A percentile compares a stretch with the other conserved stretches of the same genome.
Evolutionary conservation across 2,888 invertebrate species (phyloP).

Genomic region (Willowsia nigromaculata): DNA sequence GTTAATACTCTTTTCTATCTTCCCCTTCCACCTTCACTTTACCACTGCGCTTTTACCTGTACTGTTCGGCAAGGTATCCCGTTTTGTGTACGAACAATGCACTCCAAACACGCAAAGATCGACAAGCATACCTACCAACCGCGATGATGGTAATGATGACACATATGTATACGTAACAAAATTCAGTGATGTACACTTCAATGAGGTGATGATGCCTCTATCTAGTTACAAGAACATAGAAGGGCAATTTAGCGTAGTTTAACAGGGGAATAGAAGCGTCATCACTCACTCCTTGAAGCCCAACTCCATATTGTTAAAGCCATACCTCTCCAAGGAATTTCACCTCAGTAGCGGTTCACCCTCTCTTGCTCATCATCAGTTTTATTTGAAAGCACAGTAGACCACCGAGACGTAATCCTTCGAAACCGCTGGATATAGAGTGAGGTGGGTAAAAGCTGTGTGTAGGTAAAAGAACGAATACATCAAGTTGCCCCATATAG

Average conservation of each 20-base stretch:
- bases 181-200: neutral
- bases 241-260: conserved; percentile 14
- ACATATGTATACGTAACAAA: no score
- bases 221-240: neutral
- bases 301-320: conserved; percentile 37
- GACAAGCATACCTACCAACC: no score
- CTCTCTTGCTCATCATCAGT: neutral
- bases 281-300: conserved; percentile 25
- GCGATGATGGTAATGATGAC: no score
- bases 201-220: neutral
- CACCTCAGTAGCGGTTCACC: conserved; percentile 44
- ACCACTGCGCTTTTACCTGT: neutral
- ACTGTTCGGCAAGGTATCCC: no score
- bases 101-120: no score
- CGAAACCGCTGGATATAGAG: neutral
- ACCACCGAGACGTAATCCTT: neutral
- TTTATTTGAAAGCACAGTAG: neutral
- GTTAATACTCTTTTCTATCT: no score
- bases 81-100: neutral
- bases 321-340: conserved; percentile 59
- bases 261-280: conserved; percentile 21
- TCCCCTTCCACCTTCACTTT: neutral
- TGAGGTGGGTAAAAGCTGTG: neutral
- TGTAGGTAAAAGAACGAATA: neutral
- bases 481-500: neutral